Evolutionary conservation across 2,888 invertebrate species (phyloP).

Genomic region (Antheraea assamensis): DNA sequence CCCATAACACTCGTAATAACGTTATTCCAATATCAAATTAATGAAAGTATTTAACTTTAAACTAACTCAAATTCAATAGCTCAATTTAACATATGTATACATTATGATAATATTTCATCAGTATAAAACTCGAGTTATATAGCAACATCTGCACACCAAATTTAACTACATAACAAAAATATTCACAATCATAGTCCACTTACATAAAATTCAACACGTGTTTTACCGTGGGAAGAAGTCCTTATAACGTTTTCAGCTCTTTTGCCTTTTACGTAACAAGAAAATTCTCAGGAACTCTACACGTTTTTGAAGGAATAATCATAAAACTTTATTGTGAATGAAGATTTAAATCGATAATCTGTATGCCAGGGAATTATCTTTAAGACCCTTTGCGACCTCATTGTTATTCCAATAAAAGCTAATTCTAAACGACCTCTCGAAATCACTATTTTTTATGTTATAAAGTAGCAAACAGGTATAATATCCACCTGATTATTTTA

Average conservation of each 20-base stretch:
- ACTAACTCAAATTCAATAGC: background rate
- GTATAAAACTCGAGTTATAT: background rate
- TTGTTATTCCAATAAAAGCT: conserved; percentile 40
- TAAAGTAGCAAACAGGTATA: background rate
- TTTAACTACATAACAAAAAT: background rate
- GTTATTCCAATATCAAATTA: background rate
- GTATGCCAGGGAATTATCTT: conserved; percentile 18
- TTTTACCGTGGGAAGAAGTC: background rate
- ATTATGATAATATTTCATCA: background rate
- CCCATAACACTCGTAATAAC: background rate
- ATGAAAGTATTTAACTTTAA: background rate
- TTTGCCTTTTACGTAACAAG: background rate
- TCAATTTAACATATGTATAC: background rate
- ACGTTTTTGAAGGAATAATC: background rate
- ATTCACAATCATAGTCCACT: background rate
- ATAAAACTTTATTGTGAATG: background rate
- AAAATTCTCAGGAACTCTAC: background rate
- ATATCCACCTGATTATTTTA: no score
- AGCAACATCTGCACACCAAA: background rate
- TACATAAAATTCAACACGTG: background rate
- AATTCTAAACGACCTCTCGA: conserved; percentile 17
- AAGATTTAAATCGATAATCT: background rate
- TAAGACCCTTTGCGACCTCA: conserved; percentile 37
- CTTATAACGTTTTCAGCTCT: background rate
- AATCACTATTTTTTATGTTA: background rate